Evolutionary conservation across 1,140 invertebrate species (phyloP).

Genomic region (Amyelois transitella): DNA sequence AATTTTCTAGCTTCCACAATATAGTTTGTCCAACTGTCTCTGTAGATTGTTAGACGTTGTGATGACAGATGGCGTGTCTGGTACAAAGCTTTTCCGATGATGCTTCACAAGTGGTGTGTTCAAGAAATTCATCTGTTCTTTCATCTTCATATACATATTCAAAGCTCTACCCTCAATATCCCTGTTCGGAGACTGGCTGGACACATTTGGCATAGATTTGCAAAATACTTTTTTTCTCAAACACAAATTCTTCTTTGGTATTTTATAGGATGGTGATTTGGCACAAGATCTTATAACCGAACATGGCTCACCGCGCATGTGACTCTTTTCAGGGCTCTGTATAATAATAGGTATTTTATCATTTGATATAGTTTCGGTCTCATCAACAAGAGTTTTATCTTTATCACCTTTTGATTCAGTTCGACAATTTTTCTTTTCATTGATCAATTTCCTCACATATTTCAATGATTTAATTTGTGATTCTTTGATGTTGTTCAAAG

Average conservation of each 20-base stretch:
- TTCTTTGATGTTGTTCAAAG: constrained; percentile 39
- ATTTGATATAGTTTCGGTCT: constrained; percentile 16
- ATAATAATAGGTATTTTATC: constrained; percentile 10
- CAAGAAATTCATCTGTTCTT: constrained; percentile 56
- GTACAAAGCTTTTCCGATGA: constrained; percentile 4
- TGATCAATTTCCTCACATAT: constrained; percentile 40
- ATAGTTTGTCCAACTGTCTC: constrained; percentile 55
- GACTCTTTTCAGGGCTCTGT: constrained; percentile 17
- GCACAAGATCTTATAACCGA: constrained; percentile 34
- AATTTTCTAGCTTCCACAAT: constrained; percentile 24
- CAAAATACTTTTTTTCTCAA: constrained; percentile 48
- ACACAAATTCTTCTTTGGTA: constrained; percentile 48
- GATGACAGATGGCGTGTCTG: constrained; percentile 44
- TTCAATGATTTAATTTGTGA: constrained; percentile 35
- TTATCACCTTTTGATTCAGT: constrained; percentile 11
- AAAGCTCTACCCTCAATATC: constrained; percentile 34
- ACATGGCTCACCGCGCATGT: constrained; percentile 19
- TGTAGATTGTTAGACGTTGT: constrained; percentile 59
- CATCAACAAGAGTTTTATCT: constrained; percentile 19
- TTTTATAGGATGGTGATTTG: constrained; percentile 53
- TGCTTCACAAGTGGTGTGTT: constrained; percentile 44
- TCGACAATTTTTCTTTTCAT: constrained; percentile 21
- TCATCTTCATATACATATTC: constrained; percentile 59
- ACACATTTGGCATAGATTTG: constrained; percentile 54
- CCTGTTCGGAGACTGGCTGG: constrained; percentile 34